phyloP scores from a whole-genome alignment of 2,888 invertebrate genomes.

The Clistopyga incitator region DNA sequence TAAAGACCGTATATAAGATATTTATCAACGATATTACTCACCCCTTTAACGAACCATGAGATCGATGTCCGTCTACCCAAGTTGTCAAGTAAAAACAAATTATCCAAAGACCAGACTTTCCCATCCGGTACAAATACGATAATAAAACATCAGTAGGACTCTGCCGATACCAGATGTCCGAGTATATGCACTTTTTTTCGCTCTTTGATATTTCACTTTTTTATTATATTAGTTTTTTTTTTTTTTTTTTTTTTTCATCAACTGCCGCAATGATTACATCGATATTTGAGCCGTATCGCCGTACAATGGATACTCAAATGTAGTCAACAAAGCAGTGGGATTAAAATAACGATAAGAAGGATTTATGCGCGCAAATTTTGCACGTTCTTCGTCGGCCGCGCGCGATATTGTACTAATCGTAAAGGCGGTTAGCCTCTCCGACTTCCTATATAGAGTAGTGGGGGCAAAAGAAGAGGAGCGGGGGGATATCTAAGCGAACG shows the following conservation, averaged over 20 bases:
- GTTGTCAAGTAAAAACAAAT: constrained; percentile 22
- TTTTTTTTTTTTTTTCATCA: neutral
- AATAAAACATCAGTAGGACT: constrained; percentile 31
- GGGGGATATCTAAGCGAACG: constrained; percentile 8
- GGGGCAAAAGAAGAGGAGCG: constrained; percentile 9
- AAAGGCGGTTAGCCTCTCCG: constrained; percentile 5
- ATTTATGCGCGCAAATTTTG: neutral
- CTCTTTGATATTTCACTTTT: neutral
- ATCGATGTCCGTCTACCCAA: neutral
- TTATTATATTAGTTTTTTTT: neutral
- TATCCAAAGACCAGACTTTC: constrained; percentile 20
- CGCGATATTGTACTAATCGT: constrained; percentile 56
- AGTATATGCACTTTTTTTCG: neutral
- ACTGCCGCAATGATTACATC: neutral
- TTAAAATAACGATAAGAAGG: neutral
- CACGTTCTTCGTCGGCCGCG: constrained; percentile 34
- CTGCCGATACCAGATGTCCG: neutral
- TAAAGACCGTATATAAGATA: too few relatives aligned
- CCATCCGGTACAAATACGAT: constrained; percentile 20
- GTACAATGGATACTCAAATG: neutral
- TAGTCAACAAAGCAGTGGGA: neutral
- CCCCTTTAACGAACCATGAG: constrained; percentile 37
- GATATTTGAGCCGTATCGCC: neutral
- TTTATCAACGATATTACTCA: constrained; percentile 7
- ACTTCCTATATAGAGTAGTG: constrained; percentile 10